A percentile compares a stretch with the other conserved stretches of the same genome.
These are phyloP conservation scores for Drosophila sp. DNA, from an alignment of 1,140 invertebrate species.

Conservation along the genomic window DNA sequence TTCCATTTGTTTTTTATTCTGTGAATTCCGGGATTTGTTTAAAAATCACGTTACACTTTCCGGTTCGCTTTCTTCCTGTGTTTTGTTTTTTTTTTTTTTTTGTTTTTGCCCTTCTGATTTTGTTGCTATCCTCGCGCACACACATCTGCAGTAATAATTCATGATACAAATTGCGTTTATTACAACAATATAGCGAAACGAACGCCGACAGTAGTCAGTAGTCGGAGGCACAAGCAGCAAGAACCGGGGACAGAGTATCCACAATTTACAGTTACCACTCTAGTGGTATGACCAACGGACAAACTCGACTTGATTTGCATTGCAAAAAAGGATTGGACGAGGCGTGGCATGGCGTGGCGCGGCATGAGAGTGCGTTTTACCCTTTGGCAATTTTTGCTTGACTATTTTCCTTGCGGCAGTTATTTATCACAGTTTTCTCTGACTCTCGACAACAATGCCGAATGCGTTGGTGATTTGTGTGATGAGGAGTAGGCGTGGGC, in stretches of 20 bases:
- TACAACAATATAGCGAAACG: constrained; percentile 59
- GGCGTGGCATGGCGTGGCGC: constrained; percentile 15
- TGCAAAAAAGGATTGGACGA: constrained; percentile 47
- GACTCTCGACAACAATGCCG: constrained; percentile 13
- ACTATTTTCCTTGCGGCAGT: constrained; percentile 59
- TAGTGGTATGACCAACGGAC: constrained; percentile 22
- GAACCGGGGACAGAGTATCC: constrained; percentile 17
- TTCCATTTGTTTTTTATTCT: neutral
- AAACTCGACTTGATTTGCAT: constrained; percentile 60
- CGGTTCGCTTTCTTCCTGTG: neutral
- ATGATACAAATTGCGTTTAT: constrained; percentile 80
- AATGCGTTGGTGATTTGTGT: constrained; percentile 61
- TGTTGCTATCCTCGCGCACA: constrained; percentile 21
- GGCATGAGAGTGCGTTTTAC: constrained; percentile 28
- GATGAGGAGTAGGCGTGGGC: neutral
- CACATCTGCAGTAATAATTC: constrained; percentile 76
- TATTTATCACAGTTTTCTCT: constrained; percentile 62
- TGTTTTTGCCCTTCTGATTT: constrained; percentile 58
- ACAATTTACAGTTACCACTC: constrained; percentile 1
- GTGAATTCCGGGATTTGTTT: constrained; percentile 1
- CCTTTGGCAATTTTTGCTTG: constrained; percentile 41
- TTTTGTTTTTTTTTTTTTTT: too few species aligned
- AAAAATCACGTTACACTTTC: constrained; percentile 5
- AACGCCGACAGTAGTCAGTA: neutral
- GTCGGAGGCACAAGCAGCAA: constrained; percentile 10